These are phyloP conservation scores for Leucoptera coffeella DNA, from an alignment of 2,888 invertebrate species.

Conservation along the genomic window DNA sequence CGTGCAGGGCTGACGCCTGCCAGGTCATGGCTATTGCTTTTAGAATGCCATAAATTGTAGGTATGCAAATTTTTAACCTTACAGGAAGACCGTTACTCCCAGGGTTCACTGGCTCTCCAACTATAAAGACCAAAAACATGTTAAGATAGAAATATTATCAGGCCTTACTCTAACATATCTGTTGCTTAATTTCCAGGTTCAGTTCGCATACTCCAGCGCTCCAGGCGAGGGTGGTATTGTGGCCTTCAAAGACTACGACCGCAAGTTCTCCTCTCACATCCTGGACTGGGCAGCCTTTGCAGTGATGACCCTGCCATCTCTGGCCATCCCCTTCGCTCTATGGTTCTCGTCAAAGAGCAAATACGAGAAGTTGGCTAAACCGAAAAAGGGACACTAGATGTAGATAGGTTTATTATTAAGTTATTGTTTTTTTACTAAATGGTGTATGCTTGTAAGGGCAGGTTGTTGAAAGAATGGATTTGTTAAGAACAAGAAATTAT, in stretches of 20 bases:
- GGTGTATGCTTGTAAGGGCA: too few species aligned
- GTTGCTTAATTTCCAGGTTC: slow-evolving; percentile 61
- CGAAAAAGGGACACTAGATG: slow-evolving; percentile 60
- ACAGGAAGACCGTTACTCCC: too few species aligned
- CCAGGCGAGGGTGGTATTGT: slow-evolving; percentile 96
- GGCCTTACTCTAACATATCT: too few species aligned
- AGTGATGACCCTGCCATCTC: slow-evolving; percentile 91
- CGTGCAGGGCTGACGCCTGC: too few species aligned
- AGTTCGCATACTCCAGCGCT: slow-evolving; percentile 73
- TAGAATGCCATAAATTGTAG: too few species aligned
- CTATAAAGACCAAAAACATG: too few species aligned
- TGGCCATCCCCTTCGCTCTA: slow-evolving; percentile 88
- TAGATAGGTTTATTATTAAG: slow-evolving; percentile 6
- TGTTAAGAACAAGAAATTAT: too few species aligned
- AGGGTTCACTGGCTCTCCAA: too few species aligned
- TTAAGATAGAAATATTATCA: too few species aligned
- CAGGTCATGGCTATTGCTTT: too few species aligned
- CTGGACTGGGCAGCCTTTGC: slow-evolving; percentile 97
- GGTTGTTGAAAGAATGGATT: too few species aligned
- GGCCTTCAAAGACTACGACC: slow-evolving; percentile 86
- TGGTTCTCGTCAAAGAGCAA: slow-evolving; percentile 95
- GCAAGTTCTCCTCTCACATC: slow-evolving; percentile 94
- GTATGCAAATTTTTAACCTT: too few species aligned
- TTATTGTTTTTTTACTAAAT: not conserved
- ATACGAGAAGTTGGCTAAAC: slow-evolving; percentile 76